A percentile compares a stretch with the other conserved stretches of the same genome.
Evolutionary conservation across 2,113 vertebrate species (phyloP).

Genomic region (Saimiri boliviensis): DNA sequence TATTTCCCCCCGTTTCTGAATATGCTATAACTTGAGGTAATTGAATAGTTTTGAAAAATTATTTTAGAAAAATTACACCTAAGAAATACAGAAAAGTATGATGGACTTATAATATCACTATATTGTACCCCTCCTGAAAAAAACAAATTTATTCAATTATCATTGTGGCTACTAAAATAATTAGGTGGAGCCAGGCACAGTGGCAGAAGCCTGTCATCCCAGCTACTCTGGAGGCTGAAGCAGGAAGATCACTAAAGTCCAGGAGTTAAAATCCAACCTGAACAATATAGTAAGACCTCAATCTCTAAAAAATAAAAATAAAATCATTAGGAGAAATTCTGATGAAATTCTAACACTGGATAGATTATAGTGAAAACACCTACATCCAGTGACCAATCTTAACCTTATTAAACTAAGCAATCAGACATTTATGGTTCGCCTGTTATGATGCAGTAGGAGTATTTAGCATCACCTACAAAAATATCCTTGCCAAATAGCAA

Average conservation of each 20-base stretch:
- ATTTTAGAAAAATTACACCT: neutral
- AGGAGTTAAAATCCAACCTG: neutral
- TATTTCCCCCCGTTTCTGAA: neutral
- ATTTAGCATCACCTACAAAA: neutral
- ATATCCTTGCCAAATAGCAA: neutral
- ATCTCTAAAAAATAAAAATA: neutral
- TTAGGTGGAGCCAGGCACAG: neutral
- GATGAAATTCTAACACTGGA: neutral
- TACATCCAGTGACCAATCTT: neutral
- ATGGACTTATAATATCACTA: neutral
- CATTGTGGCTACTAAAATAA: neutral
- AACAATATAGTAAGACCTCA: neutral
- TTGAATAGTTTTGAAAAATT: neutral
- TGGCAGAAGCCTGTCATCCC: neutral
- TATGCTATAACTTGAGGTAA: neutral
- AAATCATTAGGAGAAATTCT: neutral
- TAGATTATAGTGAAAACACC: neutral
- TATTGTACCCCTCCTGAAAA: neutral
- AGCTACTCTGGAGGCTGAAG: neutral
- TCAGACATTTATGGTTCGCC: neutral
- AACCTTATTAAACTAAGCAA: neutral
- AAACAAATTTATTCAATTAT: neutral
- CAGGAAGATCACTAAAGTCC: neutral
- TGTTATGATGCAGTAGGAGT: neutral
- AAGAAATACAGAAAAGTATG: neutral